These are phyloP conservation scores for Pipistrellus pipistrellus DNA, from an alignment of 2,797 vertebrate genomes.

Conservation along the genomic window DNA sequence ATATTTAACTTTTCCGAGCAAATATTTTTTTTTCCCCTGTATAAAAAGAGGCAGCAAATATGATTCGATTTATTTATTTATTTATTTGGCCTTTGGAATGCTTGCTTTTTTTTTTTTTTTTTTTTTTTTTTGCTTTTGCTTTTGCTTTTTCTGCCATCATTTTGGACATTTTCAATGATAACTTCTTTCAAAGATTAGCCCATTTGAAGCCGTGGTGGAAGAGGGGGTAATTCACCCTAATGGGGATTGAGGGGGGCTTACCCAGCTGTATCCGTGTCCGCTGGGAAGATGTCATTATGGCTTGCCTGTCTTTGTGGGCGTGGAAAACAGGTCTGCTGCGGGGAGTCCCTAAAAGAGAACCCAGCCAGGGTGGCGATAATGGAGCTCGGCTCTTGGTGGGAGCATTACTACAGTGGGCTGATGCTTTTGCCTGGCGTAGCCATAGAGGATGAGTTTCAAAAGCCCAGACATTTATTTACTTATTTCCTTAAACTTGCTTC, in stretches of 20 bases:
- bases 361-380: neutral
- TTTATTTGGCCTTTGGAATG: neutral
- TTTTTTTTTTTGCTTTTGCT: neutral
- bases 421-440: neutral
- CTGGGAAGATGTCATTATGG: conserved; percentile 20
- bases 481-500: neutral
- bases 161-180: conserved; percentile 33
- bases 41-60: conserved; percentile 18
- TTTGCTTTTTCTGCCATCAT: conserved; percentile 51
- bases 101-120: conserved; percentile 7
- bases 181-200: neutral
- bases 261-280: neutral
- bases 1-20: conserved; percentile 46
- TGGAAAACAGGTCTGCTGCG: conserved; percentile 59
- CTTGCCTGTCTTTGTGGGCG: conserved; percentile 39
- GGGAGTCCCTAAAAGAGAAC: neutral
- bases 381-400: neutral
- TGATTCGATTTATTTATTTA: neutral
- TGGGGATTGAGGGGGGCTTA: conserved; percentile 21
- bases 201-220: conserved; percentile 15
- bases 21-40: neutral
- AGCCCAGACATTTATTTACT: neutral
- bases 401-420: neutral
- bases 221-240: neutral
- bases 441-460: neutral